Conservation (phyloP, 2,113 vertebrate genomes). For the Phalacrocorax aristotelis region DNA sequence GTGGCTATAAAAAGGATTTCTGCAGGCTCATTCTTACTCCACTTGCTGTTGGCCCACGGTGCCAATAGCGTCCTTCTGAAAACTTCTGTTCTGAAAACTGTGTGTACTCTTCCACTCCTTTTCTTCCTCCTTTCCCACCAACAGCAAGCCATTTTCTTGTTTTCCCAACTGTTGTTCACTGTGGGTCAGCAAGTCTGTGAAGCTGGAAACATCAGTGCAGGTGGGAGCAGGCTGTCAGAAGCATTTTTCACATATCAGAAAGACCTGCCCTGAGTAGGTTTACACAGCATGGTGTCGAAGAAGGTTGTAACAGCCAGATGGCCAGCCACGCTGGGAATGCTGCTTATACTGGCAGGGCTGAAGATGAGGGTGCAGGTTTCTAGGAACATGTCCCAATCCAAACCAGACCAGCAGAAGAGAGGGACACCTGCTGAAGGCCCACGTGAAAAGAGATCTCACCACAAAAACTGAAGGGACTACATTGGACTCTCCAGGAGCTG, state of each 20-base stretch:
- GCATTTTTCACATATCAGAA: slow-evolving; percentile 51
- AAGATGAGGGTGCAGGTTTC: neutral
- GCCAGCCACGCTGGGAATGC: neutral
- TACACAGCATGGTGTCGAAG: slow-evolving; percentile 12
- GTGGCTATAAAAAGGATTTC: neutral
- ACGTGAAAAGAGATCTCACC: neutral
- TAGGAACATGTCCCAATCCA: neutral
- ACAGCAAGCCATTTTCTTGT: neutral
- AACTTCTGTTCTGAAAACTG: neutral
- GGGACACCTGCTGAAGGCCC: neutral
- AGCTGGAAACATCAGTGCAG: neutral
- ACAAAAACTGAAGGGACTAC: neutral
- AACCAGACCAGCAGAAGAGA: neutral
- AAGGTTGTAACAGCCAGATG: slow-evolving; percentile 25
- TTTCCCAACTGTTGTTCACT: neutral
- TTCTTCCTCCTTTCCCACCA: neutral
- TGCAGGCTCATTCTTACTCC: neutral
- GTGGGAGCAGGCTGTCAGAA: slow-evolving; percentile 9
- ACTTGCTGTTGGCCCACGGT: neutral
- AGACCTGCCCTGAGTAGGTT: slow-evolving; percentile 48
- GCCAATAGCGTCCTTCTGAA: neutral
- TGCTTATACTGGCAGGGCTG: slow-evolving; percentile 2
- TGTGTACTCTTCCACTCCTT: neutral
- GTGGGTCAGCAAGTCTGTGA: neutral
- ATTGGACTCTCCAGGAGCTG: neutral